phyloP scores from a whole-genome alignment of 2,797 vertebrate genomes.

The Tragelaphus oryx region DNA sequence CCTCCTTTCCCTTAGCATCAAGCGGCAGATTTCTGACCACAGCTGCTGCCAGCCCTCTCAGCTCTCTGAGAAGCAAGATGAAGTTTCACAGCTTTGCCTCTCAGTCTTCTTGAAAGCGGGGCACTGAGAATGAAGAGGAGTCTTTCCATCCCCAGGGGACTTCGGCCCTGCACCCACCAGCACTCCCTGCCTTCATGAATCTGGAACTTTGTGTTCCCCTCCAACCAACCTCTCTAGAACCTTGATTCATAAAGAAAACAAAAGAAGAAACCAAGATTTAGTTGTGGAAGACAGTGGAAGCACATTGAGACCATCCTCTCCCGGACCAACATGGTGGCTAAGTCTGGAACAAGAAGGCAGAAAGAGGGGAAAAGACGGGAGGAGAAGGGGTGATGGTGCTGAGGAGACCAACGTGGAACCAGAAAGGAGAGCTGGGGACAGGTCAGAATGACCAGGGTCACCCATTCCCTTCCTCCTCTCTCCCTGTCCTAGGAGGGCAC shows the following conservation, averaged over 20 bases:
- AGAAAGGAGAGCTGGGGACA: neutral
- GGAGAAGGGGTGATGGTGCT: no score
- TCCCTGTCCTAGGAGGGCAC: neutral
- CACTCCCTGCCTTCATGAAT: neutral
- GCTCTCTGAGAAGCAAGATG: neutral
- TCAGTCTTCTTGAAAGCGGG: neutral
- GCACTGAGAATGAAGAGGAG: neutral
- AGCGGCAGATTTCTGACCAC: neutral
- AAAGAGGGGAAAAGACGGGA: fast-evolving
- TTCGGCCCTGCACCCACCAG: neutral
- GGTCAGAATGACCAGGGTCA: fast-evolving
- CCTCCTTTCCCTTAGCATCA: neutral
- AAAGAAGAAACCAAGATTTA: neutral
- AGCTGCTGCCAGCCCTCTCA: neutral
- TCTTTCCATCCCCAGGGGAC: neutral
- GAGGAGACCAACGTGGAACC: neutral
- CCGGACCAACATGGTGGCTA: neutral
- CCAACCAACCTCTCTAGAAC: neutral
- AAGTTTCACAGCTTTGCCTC: neutral
- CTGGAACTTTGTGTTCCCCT: neutral
- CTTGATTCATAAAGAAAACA: neutral
- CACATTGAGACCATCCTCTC: neutral
- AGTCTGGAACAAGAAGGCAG: neutral
- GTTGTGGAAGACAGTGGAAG: neutral
- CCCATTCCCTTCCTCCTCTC: fast-evolving